phyloP scores from a whole-genome alignment of 2,888 invertebrate species.

The Shargacucullia verbasci region DNA sequence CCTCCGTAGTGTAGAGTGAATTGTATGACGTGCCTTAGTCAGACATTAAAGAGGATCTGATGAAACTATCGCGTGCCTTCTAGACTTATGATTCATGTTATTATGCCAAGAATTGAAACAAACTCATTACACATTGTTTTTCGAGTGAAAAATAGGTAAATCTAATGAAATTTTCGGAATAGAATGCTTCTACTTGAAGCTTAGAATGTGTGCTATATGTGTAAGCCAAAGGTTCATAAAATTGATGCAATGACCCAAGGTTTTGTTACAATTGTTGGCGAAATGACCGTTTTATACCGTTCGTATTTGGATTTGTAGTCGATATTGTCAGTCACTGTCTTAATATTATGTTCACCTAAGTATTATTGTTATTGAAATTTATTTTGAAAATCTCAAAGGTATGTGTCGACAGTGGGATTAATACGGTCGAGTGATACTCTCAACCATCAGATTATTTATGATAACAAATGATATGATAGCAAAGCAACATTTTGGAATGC shows the following conservation, averaged over 20 bases:
- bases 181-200: no score
- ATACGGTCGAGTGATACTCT: no score
- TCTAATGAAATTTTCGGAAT: no score
- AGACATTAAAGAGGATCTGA: conserved; percentile 83
- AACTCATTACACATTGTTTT: no score
- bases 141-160: no score
- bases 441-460: no score
- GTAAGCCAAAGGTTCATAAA: no score
- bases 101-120: conserved; percentile 29
- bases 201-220: no score
- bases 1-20: conserved; percentile 58
- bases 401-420: conserved; percentile 19
- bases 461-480: no score
- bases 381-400: conserved; percentile 14
- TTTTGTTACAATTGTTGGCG: conserved; percentile 30
- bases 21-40: conserved; percentile 78
- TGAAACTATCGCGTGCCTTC: conserved; percentile 75
- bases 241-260: no score
- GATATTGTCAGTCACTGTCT: conserved; percentile 35
- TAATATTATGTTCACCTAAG: conserved; percentile 21
- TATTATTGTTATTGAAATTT: conserved; percentile 29
- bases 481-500: no score
- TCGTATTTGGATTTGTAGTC: conserved; percentile 34
- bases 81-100: conserved; percentile 58
- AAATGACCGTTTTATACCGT: conserved; percentile 48